Conservation (phyloP, 1,140 invertebrate species). For the Hylaeus volcanicus region DNA sequence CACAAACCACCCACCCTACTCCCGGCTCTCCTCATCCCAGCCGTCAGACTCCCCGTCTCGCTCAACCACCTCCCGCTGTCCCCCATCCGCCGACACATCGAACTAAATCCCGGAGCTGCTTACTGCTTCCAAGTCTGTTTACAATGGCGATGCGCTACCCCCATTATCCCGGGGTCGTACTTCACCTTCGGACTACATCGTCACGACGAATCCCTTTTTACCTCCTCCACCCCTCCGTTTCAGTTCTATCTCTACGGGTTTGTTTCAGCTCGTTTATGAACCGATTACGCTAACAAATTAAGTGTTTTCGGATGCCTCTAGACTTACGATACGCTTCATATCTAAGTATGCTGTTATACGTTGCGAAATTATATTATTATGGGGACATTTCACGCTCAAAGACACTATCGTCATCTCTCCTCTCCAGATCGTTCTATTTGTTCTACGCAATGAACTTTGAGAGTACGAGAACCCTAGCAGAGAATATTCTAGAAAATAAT, state of each 20-base stretch:
- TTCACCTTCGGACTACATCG: conserved; percentile 67
- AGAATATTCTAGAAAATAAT: no score
- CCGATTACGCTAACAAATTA: neutral
- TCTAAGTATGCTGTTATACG: no score
- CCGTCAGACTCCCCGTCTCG: conserved; percentile 56
- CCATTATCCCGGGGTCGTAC: conserved; percentile 70
- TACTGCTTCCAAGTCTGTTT: conserved; percentile 72
- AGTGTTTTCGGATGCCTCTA: conserved; percentile 11
- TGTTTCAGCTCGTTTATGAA: conserved; percentile 7
- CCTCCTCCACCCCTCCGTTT: neutral
- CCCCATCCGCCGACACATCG: conserved; percentile 52
- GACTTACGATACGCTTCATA: neutral
- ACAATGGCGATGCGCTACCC: conserved; percentile 76
- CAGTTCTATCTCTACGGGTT: neutral
- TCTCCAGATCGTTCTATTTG: no score
- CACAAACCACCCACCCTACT: conserved; percentile 6
- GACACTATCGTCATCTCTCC: no score
- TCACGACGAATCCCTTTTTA: conserved; percentile 28
- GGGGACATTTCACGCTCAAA: no score
- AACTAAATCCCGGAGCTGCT: conserved; percentile 77
- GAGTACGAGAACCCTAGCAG: no score
- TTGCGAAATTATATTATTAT: no score
- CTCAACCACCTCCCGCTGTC: conserved; percentile 58
- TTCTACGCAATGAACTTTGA: no score
- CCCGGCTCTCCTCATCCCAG: conserved; percentile 38